Percentiles rank a stretch among this genome's conserved stretches.
phyloP scores from a whole-genome alignment of 2,113 vertebrate genomes.

The Psephotus haematonotus region DNA sequence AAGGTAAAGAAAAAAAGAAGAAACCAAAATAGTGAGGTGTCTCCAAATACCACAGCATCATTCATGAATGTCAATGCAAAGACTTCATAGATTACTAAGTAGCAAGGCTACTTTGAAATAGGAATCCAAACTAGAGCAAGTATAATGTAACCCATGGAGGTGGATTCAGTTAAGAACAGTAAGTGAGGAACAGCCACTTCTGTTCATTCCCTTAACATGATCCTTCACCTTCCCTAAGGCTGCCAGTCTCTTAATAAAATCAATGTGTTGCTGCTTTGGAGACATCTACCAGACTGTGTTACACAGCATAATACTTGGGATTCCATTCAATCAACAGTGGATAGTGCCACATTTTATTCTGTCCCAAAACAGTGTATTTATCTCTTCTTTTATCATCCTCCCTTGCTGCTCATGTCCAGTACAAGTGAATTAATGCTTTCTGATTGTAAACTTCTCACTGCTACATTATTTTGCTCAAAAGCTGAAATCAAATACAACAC shows the following conservation, averaged over 20 bases:
- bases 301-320: not conserved
- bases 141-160: not conserved
- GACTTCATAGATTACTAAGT: not conserved
- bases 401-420: not conserved
- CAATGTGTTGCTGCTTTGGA: not conserved
- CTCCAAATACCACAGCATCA: not conserved
- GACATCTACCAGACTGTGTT: not conserved
- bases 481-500: not conserved
- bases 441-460: not conserved
- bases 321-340: rapidly evolving
- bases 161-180: not conserved
- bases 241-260: not conserved
- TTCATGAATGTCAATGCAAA: not conserved
- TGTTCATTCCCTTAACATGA: not conserved
- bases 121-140: not conserved
- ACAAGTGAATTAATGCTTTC: not conserved
- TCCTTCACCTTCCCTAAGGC: not conserved
- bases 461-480: not conserved
- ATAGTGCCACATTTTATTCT: not conserved
- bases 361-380: not conserved
- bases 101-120: not conserved
- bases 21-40: not conserved
- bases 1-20: not conserved
- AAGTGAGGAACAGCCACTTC: not conserved
- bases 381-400: not conserved